Percentiles rank a stretch among this genome's conserved stretches.
Evolutionary conservation across 1,140 invertebrate genomes (phyloP).

Genomic region (Drosophila ficusphila): DNA sequence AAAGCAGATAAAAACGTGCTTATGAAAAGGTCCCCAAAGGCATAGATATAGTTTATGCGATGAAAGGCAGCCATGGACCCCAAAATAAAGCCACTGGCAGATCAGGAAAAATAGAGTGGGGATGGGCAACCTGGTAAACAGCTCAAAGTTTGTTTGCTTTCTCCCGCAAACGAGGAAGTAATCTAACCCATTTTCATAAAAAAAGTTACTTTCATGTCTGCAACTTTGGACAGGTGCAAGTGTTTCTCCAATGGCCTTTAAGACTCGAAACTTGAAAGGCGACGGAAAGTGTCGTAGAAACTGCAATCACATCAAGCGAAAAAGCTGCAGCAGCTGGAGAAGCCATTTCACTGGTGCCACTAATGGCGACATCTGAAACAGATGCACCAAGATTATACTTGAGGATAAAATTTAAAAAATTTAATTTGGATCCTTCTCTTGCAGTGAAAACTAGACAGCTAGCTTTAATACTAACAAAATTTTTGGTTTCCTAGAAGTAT

Average conservation of each 20-base stretch:
- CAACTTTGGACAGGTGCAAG: constrained; percentile 35
- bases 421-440: too few relatives aligned
- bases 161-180: constrained; percentile 62
- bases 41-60: constrained; percentile 71
- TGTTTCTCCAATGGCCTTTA: constrained; percentile 31
- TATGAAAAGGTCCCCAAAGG: constrained; percentile 66
- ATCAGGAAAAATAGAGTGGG: not conserved
- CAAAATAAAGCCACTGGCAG: constrained; percentile 53
- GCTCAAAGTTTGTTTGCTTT: constrained; percentile 56
- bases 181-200: constrained; percentile 67
- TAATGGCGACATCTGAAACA: constrained; percentile 2
- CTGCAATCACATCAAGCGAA: constrained; percentile 13
- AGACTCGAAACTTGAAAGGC: constrained; percentile 24
- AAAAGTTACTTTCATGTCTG: constrained; percentile 38
- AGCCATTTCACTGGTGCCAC: not conserved
- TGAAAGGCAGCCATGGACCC: constrained; percentile 39
- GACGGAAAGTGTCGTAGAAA: constrained; percentile 31
- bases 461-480: too few relatives aligned
- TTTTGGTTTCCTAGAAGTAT: too few relatives aligned
- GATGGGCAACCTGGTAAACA: constrained; percentile 3
- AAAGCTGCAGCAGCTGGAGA: constrained; percentile 8
- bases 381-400: not conserved
- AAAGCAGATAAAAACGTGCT: constrained; percentile 77
- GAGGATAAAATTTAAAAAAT: not conserved
- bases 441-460: too few relatives aligned